Evolutionary conservation across 1,140 invertebrate genomes (phyloP), one percentile per base, ranked within the genome.

Genomic region (Drosophila rufa): DNA sequence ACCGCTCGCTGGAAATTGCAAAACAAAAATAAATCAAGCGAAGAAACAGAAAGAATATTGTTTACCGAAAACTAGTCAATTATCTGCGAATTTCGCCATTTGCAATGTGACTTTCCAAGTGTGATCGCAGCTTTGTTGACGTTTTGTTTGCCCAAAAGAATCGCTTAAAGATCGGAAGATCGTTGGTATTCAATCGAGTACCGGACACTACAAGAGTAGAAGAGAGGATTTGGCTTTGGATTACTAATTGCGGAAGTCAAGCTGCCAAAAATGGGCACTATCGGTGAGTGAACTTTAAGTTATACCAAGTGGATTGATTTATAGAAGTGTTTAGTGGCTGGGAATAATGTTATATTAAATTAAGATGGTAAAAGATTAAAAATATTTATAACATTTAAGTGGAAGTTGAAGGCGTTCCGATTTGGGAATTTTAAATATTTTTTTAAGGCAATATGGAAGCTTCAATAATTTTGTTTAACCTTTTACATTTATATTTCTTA

Each of bases 31-130:
- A 62, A 30, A 22, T 17, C n/a, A 40, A 38, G 12, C 11, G 14
- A 14, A 4, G 14, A 38, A 38, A 47, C 2, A 42, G 1, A 27
- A 62, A 27, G 53, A 22, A 69, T 19, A 61, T 68, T 70, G 64
- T 70, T 70, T 70, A 70, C 67, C 67, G 27, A 33, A 66, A 82
- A 79, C 45, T 83, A 75, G 75, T 70, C 64, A 80, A 68, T 68
- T 84, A 70, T 55, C 30, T 38, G 59, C 76, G 36, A 38, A 36
- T 61, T 27, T 47, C 25, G 59, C 48, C 25, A 60, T 70, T 89
- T 87, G 84, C 85, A 87, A 87, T 87, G 84, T 87, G 84, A 87
- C 85, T 87, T 64, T 78, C 43, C 50, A 75, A 89, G 84, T 89
- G 83, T 70, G 60, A 75, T 25, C 64, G 57, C 55, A 47, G 70